A percentile compares a stretch with the other conserved stretches of the same genome.
These are phyloP conservation scores for Orycteropus afer DNA, from an alignment of 2,113 vertebrate genomes.

Conservation along the genomic window DNA sequence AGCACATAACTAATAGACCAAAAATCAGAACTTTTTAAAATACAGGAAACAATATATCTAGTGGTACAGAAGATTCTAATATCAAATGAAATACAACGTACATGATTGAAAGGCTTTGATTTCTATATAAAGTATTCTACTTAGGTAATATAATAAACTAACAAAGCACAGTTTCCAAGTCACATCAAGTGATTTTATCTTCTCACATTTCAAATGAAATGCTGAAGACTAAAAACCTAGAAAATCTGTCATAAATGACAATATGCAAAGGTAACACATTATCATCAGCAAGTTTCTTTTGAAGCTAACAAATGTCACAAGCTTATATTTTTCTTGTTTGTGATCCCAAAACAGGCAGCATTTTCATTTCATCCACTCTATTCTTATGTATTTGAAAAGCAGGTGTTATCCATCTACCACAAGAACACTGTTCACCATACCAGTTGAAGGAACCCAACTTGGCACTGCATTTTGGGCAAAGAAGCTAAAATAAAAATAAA, in stretches of 20 bases:
- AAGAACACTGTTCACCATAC: conserved; percentile 96
- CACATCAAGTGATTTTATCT: conserved; percentile 2
- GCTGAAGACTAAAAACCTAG: neutral
- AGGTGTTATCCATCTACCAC: conserved; percentile 95
- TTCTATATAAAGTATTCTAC: neutral
- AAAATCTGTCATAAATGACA: neutral
- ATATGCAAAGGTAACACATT: neutral
- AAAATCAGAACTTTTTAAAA: conserved; percentile 22
- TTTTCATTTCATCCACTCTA: conserved; percentile 93
- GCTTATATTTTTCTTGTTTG: conserved; percentile 45
- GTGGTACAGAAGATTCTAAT: conserved; percentile 49
- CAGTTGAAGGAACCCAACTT: conserved; percentile 98
- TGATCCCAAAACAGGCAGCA: conserved; percentile 76
- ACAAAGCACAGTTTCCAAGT: neutral
- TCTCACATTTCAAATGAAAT: conserved; percentile 32
- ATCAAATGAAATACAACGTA: conserved; percentile 38
- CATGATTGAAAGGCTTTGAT: conserved; percentile 5
- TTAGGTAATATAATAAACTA: neutral
- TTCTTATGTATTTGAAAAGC: conserved; percentile 97
- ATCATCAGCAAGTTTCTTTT: neutral
- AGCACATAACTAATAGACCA: neutral
- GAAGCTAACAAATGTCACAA: neutral
- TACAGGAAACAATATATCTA: neutral
- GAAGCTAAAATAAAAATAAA: conserved; percentile 88
- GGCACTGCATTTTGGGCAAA: conserved; percentile 94